A percentile compares a stretch with the other conserved stretches of the same genome.
These are phyloP conservation scores for Meda fulgida DNA, from an alignment of 2,797 vertebrate genomes.

Conservation along the genomic window DNA sequence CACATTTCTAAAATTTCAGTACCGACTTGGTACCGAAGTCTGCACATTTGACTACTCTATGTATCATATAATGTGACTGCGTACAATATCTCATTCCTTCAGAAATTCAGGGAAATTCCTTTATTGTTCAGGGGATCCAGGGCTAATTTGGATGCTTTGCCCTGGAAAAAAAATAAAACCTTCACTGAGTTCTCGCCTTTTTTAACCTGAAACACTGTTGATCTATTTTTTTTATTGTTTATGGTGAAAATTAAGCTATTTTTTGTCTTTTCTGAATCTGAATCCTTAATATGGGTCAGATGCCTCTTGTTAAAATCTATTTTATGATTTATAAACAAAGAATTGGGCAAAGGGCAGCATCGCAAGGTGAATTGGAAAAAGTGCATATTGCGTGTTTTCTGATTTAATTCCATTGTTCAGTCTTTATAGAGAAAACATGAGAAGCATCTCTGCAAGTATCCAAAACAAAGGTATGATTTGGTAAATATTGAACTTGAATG, in stretches of 20 bases:
- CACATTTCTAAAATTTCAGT: no score
- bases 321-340: not conserved
- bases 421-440: not conserved
- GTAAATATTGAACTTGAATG: not conserved
- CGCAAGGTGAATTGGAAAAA: not conserved
- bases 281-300: not conserved
- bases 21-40: no score
- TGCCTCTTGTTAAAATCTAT: not conserved
- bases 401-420: not conserved
- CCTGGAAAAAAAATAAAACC: slow-evolving; percentile 37
- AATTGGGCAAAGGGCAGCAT: not conserved
- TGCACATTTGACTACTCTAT: no score
- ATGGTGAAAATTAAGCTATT: slow-evolving; percentile 7
- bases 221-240: slow-evolving; percentile 27
- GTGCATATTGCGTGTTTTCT: not conserved
- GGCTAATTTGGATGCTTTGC: slow-evolving; percentile 21
- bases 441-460: not conserved
- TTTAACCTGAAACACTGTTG: slow-evolving; percentile 40
- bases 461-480: not conserved
- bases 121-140: no score
- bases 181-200: slow-evolving; percentile 43
- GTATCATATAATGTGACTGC: no score
- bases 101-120: no score
- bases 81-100: no score
- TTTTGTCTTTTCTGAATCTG: slow-evolving; percentile 5